Base-by-base conservation (phyloP, 2,113 vertebrate genomes). In the Nansenia antarctica region DNA sequence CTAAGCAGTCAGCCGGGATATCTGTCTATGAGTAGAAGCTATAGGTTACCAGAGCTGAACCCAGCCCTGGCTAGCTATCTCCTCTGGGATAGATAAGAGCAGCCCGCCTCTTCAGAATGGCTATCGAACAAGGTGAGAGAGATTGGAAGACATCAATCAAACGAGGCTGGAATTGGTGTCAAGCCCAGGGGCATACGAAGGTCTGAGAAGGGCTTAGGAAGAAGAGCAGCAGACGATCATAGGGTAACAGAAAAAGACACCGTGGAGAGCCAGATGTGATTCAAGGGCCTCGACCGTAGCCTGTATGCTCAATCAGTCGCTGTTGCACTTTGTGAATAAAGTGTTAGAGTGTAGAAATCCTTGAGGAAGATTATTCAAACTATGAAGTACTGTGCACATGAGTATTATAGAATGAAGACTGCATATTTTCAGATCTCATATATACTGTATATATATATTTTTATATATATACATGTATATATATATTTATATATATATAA, bases 81-180 rank as follows among this genome's bases (percentile, higher is more conserved):
- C 88, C 84, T 87, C 70, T 78, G 87, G 86, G 82, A 77, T 69
- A 52, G 68, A 81, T 86, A 3, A 74, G 67, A 61, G 76, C 88
- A 85, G 83, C 79, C 80, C 59, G 65, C 15, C 45, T 20, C 11
- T 77, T 76, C 81, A 88, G 80, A 87, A 86, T 81, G 73, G 83
- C 79, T 71, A 55, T 70, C 79, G 82, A 20, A 85, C 86, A 85
- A 84, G 77, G 76, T 86, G 85, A 83, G 57, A 55, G 71, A 79
- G 86, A 88, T 86, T 85, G 79, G 61, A 80, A 79, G 73, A 72
- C 83, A 87, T 89, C 83, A 80, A 83, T 87, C 87, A 79, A 75
- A 66, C 73, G 20, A 68, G 54, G 49, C 77, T 53, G 67, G 69
- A 77, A 78, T 69, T 76, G 77, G 75, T 87, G 82, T 79, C 82